Base-by-base conservation (phyloP, 2,113 vertebrate species). In the Phyllopteryx taeniolatus region DNA sequence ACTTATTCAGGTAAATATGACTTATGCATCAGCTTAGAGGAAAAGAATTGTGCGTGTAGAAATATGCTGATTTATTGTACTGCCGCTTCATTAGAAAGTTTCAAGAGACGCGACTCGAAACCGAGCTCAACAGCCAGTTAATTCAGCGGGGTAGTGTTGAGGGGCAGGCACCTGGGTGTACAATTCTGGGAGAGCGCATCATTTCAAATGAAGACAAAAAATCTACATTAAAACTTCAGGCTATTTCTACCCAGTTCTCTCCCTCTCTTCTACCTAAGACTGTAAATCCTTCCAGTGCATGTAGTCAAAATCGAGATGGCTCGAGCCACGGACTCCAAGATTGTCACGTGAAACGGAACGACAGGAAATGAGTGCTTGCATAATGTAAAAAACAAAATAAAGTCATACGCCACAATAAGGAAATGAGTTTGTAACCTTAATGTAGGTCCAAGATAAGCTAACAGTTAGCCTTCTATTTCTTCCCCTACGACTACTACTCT, bases 31-130 rank as follows among this genome's bases (percentile, higher is more conserved):
- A 80, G 75, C 51, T 49, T 47, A 42, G 61, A 66, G 71, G 68
- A 71, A 80, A 81, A 83, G 75, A 80, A 84, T 76, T 64, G 73
- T 77, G 70, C 46, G 68, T 35, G 80, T 51, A 80, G 80, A 86
- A 88, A 90, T 89, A 68, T 89, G 86, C 87, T 87, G 89, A 89
- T 82, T 85, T 89, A 88, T 83, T 80, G 20, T 56, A 10, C 20
- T 8, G 53, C n/a, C 8, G n/a, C 19, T n/a, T 54, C 20, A n/a
- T n/a, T 22, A n/a, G 3, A 67, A 89, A 80, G 66, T 90, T 92
- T 85, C 82, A 63, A 67, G 69, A 83, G 76, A 61, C 0, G 14
- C 82, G 67, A 87, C 86, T 84, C 83, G 87, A 74, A 68, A 51
- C 15, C 19, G 14, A 51, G 71, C 80, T 68, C 74, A 75, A 80